Conservation (phyloP, 2,113 vertebrate genomes). For the Motacilla tschutschensis region DNA sequence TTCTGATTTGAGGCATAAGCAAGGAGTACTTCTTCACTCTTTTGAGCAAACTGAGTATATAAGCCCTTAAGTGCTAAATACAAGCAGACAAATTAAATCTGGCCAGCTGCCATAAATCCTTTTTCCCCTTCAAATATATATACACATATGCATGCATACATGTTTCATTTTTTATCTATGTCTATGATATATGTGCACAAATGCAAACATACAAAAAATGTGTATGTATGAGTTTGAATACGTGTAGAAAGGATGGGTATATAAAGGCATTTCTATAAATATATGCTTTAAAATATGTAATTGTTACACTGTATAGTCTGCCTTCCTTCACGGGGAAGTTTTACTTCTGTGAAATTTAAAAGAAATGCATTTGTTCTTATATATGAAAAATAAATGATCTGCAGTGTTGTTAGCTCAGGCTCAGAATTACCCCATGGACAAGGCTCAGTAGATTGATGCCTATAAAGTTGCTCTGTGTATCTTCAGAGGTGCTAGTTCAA, state of each 20-base stretch:
- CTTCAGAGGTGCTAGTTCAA: conserved; percentile 31
- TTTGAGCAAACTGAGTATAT: conserved; percentile 74
- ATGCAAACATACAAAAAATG: background rate
- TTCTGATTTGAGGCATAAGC: conserved; percentile 80
- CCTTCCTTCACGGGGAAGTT: background rate
- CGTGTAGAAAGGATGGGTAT: background rate
- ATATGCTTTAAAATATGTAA: background rate
- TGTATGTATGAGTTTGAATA: background rate
- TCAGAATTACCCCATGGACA: conserved; percentile 17
- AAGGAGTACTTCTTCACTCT: conserved; percentile 74
- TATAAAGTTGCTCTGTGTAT: background rate
- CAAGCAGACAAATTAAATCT: conserved; percentile 73
- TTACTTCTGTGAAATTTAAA: background rate
- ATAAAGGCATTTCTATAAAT: background rate
- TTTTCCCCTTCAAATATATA: conserved; percentile 16
- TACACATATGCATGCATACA: background rate
- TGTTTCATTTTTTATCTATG: background rate
- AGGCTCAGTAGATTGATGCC: conserved; percentile 1
- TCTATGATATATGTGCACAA: background rate
- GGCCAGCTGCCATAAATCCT: conserved; percentile 38
- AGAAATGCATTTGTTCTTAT: background rate
- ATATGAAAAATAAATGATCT: conserved; percentile 16
- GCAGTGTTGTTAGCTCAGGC: conserved; percentile 15
- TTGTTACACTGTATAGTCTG: background rate
- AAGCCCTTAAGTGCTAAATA: conserved; percentile 75